These are phyloP conservation scores for Aramus guarauna DNA, from an alignment of 2,113 vertebrate species.

Conservation along the genomic window DNA sequence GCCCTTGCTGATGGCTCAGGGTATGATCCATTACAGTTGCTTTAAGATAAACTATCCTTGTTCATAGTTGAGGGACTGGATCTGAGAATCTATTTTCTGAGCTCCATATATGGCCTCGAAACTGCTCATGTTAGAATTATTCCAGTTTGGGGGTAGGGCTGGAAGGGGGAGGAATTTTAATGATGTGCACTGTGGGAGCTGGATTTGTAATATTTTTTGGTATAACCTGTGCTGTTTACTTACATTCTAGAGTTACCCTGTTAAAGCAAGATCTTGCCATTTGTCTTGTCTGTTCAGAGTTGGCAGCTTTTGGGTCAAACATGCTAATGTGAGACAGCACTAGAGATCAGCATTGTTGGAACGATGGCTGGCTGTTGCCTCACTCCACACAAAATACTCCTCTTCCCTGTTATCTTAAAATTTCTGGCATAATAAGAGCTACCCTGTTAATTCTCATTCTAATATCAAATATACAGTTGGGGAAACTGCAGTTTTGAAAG, in stretches of 20 bases:
- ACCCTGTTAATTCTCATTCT: not conserved
- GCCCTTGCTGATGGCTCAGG: not conserved
- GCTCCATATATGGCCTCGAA: constrained; percentile 23
- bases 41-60: not conserved
- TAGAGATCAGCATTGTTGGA: not conserved
- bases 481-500: not conserved
- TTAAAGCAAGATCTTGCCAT: not conserved
- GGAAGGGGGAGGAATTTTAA: not conserved
- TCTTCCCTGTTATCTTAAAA: not conserved
- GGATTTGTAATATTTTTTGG: not conserved
- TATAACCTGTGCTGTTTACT: not conserved
- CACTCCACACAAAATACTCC: not conserved
- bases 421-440: not conserved
- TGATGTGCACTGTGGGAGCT: not conserved
- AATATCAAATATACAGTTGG: not conserved
- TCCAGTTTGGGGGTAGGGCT: not conserved
- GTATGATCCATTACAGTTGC: not conserved
- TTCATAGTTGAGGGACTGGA: not conserved
- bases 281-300: not conserved
- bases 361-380: not conserved
- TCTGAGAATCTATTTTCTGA: not conserved
- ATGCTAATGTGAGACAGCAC: not conserved
- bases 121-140: not conserved
- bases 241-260: not conserved
- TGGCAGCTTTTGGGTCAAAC: not conserved